Evolutionary conservation across 92 coral and sea anemone genomes (phyloP).

Genomic region (Parazoanthus atlanticus): DNA sequence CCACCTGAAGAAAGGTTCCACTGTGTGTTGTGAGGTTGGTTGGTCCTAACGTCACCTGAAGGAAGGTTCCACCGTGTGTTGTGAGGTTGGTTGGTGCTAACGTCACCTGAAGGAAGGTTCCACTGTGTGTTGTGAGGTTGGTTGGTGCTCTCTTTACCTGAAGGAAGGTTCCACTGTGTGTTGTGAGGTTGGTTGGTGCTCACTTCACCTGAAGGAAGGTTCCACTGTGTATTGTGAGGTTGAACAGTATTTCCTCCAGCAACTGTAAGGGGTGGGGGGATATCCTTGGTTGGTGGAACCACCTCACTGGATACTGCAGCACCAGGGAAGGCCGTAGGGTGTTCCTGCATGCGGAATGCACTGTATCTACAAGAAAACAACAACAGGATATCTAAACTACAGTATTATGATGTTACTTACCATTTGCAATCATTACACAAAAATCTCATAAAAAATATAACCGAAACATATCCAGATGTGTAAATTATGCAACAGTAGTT

Average conservation of each 20-base stretch:
- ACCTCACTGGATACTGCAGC: neutral
- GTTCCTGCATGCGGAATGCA: conserved; percentile 31
- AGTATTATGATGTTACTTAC: neutral
- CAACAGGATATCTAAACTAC: neutral
- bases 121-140: conserved; percentile 16
- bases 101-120: conserved; percentile 14
- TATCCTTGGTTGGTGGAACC: conserved; percentile 2
- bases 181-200: neutral
- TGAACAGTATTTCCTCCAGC: neutral
- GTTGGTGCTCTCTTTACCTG: neutral
- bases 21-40: conserved; percentile 4
- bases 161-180: conserved; percentile 25
- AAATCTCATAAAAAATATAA: too few relatives aligned
- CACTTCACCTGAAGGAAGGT: conserved; percentile 1
- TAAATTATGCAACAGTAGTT: too few relatives aligned
- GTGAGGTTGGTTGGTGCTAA: too few relatives aligned
- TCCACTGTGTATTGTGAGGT: conserved; percentile 19
- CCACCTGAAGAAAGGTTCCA: conserved; percentile 4
- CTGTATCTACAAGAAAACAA: conserved; percentile 22
- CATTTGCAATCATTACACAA: too few relatives aligned
- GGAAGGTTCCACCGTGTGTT: too few relatives aligned
- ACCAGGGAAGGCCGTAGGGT: conserved; percentile 5
- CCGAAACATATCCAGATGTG: too few relatives aligned
- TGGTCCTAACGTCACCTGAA: neutral
- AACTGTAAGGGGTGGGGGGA: neutral